Conservation (phyloP, 2,113 vertebrate species). For the Lanius collurio region DNA sequence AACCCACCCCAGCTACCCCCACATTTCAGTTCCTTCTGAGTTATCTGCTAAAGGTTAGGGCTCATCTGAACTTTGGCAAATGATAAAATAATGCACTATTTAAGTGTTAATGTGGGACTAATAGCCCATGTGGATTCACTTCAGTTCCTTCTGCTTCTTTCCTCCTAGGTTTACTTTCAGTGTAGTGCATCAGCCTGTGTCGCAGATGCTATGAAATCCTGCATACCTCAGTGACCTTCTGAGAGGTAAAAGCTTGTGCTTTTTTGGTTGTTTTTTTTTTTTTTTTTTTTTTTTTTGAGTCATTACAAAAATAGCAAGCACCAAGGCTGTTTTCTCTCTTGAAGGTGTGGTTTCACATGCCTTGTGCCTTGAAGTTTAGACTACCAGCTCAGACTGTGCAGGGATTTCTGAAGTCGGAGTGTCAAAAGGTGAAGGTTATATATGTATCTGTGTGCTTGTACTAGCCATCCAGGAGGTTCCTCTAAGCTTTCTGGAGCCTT, state of each 20-base stretch:
- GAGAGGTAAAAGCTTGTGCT: neutral
- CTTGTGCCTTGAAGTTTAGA: neutral
- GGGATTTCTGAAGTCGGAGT: neutral
- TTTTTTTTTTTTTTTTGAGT: neutral
- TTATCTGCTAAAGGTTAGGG: slow-evolving; percentile 6
- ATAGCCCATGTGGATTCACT: slow-evolving; percentile 49
- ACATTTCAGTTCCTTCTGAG: neutral
- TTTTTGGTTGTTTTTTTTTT: too few species aligned
- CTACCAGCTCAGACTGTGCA: neutral
- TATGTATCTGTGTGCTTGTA: neutral
- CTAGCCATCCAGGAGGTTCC: neutral
- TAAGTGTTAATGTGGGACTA: slow-evolving; percentile 32
- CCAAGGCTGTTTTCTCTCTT: neutral
- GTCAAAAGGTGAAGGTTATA: neutral
- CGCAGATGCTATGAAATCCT: neutral
- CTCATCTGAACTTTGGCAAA: slow-evolving; percentile 27
- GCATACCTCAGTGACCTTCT: slow-evolving; percentile 2
- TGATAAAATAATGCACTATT: slow-evolving; percentile 21
- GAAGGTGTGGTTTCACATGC: neutral
- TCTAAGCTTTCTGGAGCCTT: neutral
- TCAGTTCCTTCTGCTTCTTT: slow-evolving; percentile 4
- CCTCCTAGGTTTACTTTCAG: slow-evolving; percentile 59
- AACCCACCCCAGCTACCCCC: neutral
- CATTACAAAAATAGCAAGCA: neutral
- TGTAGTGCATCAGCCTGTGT: slow-evolving; percentile 59